Percentiles rank a stretch among this genome's conserved stretches.
Conservation (phyloP, 2,797 vertebrate genomes). For the Argya squamiceps region DNA sequence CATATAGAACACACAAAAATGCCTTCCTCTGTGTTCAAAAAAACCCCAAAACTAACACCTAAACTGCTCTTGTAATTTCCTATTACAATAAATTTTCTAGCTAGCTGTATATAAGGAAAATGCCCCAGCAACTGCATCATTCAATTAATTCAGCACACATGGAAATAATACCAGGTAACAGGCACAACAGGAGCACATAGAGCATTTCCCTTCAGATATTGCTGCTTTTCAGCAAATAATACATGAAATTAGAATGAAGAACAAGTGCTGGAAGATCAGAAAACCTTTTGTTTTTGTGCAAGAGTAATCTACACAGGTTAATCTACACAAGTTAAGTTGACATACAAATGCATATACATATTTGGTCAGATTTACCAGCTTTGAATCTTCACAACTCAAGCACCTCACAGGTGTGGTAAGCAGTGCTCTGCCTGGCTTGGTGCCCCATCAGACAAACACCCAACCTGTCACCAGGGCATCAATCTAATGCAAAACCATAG, state of each 20-base stretch:
- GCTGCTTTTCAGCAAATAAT: not conserved
- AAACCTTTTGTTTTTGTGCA: not conserved
- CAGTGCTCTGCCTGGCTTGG: not conserved
- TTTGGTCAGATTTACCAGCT: not conserved
- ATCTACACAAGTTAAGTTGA: not conserved
- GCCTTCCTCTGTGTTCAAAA: not conserved
- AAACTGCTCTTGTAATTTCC: slow-evolving; percentile 19
- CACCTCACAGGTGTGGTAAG: not conserved
- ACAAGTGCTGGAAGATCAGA: not conserved
- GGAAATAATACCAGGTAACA: not conserved
- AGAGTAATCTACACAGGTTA: not conserved
- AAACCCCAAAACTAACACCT: not conserved
- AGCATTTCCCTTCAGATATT: not conserved
- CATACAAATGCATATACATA: not conserved
- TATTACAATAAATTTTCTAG: not conserved
- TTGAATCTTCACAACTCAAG: not conserved
- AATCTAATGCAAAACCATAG: not conserved
- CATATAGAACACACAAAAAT: not conserved
- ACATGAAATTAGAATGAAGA: not conserved
- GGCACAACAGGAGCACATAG: not conserved
- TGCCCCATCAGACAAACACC: not conserved
- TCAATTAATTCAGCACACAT: not conserved
- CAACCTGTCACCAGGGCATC: not conserved
- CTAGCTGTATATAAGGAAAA: not conserved
- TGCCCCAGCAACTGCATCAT: not conserved